phyloP scores from a whole-genome alignment of 1,140 invertebrate genomes.

The Achroia grisella region DNA sequence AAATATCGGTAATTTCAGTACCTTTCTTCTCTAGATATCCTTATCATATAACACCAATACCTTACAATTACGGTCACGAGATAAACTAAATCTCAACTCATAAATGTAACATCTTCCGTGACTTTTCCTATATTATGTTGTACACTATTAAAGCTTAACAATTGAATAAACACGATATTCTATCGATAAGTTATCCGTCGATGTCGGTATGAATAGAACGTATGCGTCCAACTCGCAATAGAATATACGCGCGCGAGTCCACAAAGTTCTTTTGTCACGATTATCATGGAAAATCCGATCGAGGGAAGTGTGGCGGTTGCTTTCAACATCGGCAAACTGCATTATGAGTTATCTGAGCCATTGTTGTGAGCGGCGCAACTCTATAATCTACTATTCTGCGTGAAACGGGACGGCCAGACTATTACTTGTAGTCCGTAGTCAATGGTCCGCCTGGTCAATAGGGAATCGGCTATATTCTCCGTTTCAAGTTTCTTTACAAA shows the following conservation, averaged over 20 bases:
- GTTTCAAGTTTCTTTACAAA: conserved; percentile 5
- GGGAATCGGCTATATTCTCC: not conserved
- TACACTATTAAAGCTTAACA: conserved; percentile 7
- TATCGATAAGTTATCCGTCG: conserved; percentile 45
- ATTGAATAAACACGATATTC: conserved; percentile 41
- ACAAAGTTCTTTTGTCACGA: conserved; percentile 69
- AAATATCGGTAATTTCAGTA: too few relatives aligned
- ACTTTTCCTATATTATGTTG: too few relatives aligned
- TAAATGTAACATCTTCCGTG: too few relatives aligned
- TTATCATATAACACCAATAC: too few relatives aligned
- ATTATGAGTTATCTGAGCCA: conserved; percentile 61
- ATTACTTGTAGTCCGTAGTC: conserved; percentile 17
- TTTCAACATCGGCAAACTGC: conserved; percentile 62
- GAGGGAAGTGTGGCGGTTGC: conserved; percentile 56
- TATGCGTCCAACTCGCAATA: conserved; percentile 47
- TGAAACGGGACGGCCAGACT: conserved; percentile 14
- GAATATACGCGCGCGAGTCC: conserved; percentile 44
- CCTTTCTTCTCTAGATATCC: too few relatives aligned
- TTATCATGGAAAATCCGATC: conserved; percentile 70
- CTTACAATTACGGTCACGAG: too few relatives aligned
- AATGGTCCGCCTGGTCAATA: conserved; percentile 8
- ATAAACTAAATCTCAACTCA: too few relatives aligned
- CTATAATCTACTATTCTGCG: conserved; percentile 41
- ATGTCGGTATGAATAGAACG: conserved; percentile 51
- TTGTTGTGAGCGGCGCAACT: conserved; percentile 32